Evolutionary conservation across 2,888 invertebrate genomes (phyloP), one percentile per base, ranked within the genome.

Genomic region (Andrena fulva): DNA sequence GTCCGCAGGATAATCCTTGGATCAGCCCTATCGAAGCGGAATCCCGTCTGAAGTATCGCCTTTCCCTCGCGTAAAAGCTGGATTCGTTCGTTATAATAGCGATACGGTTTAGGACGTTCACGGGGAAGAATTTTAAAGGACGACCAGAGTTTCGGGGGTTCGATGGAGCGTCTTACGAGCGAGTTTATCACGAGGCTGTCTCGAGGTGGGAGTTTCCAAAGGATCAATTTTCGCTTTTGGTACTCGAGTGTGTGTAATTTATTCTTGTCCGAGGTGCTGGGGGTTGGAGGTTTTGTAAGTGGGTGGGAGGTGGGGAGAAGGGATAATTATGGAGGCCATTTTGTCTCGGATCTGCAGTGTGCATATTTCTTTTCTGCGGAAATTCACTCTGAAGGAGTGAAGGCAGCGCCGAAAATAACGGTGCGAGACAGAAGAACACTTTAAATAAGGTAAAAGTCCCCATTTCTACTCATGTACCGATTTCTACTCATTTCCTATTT

Each of bases 1-100:
- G 69, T 81, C 77, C 78, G 77, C 77, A 68, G 87, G 90, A 88
- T 90, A 89, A 90, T 90, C 88, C 89, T 56, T 60, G 82, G 87
- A 82, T 86, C 84, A 82, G 86, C 72, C 77, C 72, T 79, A 88
- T 84, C 79, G 80, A 70, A 80, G 74, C 69, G 72, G 83, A 87
- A 89, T 85, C 82, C 81, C 80, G 77, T 79, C 80, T 70, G 63
- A 76, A 81, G 84, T 80, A 78, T 84, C 82, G 72, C 67, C 80
- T 66, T 56, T 77, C 75, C 75, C 56, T 72, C 80, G 69, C 75
- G 67, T 48, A 68, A 77, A 71, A 80, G 35, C 71, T 56, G 77
- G 77, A 78, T 72, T 63, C 81, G 62, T 67, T 73, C 73, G 66
- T 73, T 71, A 71, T 75, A 74, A 71, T 69, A 69, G 54, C 74